phyloP scores from a whole-genome alignment of 2,888 invertebrate genomes.

The Ectemnius lituratus region DNA sequence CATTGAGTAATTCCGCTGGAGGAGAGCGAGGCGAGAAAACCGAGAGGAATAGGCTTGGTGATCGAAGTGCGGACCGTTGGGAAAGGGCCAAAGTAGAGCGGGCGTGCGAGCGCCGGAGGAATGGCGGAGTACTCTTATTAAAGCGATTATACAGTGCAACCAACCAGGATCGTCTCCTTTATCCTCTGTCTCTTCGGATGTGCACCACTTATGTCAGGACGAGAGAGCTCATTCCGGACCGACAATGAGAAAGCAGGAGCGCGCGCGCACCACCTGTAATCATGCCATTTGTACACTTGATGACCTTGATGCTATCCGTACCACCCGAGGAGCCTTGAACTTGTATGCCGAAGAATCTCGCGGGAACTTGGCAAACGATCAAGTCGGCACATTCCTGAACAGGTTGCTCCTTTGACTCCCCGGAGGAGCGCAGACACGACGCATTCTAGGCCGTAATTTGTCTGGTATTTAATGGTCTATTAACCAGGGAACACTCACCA shows the following conservation, averaged over 20 bases:
- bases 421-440: not conserved
- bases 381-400: slow-evolving; percentile 11
- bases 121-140: slow-evolving; percentile 18
- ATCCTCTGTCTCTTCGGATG: slow-evolving; percentile 16
- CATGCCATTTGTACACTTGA: slow-evolving; percentile 63
- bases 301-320: slow-evolving; percentile 67
- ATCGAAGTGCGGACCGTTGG: not conserved
- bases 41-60: not conserved
- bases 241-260: slow-evolving; percentile 55
- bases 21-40: not conserved
- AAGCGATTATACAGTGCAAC: slow-evolving; percentile 26
- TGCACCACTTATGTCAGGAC: slow-evolving; percentile 45
- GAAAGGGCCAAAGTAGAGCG: slow-evolving; percentile 9
- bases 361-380: slow-evolving; percentile 40
- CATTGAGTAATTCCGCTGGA: slow-evolving; percentile 54
- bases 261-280: slow-evolving; percentile 49
- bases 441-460: not conserved
- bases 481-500: not conserved
- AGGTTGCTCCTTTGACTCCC: slow-evolving; percentile 8
- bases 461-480: not conserved
- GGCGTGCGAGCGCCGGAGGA: slow-evolving; percentile 6
- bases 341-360: slow-evolving; percentile 65
- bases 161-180: not conserved
- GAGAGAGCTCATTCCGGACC: slow-evolving; percentile 31
- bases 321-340: slow-evolving; percentile 65